These are phyloP conservation scores for Ischnura elegans DNA, from an alignment of 2,888 invertebrate genomes.

Conservation along the genomic window DNA sequence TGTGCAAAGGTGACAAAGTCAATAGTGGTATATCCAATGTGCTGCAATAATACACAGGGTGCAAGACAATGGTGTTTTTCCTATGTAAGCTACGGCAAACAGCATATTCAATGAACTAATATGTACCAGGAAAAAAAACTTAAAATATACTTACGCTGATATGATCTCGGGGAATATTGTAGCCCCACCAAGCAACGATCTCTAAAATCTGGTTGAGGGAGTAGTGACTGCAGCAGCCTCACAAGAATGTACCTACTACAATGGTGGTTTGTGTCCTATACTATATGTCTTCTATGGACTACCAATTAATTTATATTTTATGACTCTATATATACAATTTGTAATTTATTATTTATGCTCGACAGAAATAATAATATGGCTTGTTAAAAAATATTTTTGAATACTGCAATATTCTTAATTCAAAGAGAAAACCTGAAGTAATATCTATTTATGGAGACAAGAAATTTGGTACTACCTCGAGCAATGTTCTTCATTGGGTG, in stretches of 20 bases:
- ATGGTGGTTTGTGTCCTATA: background rate
- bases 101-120: constrained; percentile 37
- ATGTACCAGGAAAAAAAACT: background rate
- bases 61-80: constrained; percentile 74
- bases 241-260: background rate
- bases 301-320: constrained; percentile 49
- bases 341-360: constrained; percentile 52
- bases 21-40: constrained; percentile 75
- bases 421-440: background rate
- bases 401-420: background rate
- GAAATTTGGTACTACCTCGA: too few species aligned
- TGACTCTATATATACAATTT: constrained; percentile 40
- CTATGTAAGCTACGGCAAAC: constrained; percentile 73
- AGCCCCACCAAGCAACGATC: constrained; percentile 52
- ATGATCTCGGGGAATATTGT: constrained; percentile 57
- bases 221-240: background rate
- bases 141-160: background rate
- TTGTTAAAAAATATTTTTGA: background rate
- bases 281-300: background rate
- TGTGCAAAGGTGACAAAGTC: constrained; percentile 75
- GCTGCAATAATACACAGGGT: constrained; percentile 74
- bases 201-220: background rate
- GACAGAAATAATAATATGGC: background rate
- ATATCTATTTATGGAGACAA: too few species aligned
- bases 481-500: too few species aligned